A percentile compares a stretch with the other conserved stretches of the same genome.
These are phyloP conservation scores for Pionites leucogaster DNA, from an alignment of 2,113 vertebrate species.

Conservation along the genomic window DNA sequence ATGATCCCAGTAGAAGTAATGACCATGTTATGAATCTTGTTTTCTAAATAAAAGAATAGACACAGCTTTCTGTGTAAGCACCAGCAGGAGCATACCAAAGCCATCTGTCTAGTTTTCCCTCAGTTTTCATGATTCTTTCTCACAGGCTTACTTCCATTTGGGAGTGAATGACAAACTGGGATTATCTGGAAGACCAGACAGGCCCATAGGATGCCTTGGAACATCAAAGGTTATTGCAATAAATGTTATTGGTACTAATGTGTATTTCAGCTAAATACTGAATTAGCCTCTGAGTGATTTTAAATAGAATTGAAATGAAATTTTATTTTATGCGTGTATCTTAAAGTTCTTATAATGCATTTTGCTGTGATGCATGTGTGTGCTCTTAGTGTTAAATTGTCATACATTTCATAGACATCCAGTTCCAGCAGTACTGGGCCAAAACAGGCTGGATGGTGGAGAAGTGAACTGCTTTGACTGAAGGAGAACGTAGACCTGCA, in stretches of 20 bases:
- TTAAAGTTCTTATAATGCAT: background rate
- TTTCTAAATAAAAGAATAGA: background rate
- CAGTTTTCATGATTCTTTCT: constrained; percentile 8
- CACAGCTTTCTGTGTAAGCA: background rate
- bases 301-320: background rate
- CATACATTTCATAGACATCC: background rate
- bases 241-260: background rate
- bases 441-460: background rate
- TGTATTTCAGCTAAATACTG: background rate
- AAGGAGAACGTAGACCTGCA: background rate
- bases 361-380: background rate
- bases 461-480: background rate
- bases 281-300: background rate
- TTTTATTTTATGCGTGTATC: background rate
- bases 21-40: background rate
- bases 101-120: background rate
- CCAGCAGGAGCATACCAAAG: background rate
- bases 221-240: constrained; percentile 88
- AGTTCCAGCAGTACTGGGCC: background rate
- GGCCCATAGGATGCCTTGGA: constrained; percentile 95
- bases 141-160: constrained; percentile 93
- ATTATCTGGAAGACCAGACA: constrained; percentile 91
- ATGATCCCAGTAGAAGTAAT: background rate
- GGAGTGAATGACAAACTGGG: constrained; percentile 94
- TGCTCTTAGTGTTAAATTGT: background rate